Percentiles rank a stretch among this genome's conserved stretches.
Conservation (phyloP, 2,888 invertebrate species). For the Neoascia interrupta region DNA sequence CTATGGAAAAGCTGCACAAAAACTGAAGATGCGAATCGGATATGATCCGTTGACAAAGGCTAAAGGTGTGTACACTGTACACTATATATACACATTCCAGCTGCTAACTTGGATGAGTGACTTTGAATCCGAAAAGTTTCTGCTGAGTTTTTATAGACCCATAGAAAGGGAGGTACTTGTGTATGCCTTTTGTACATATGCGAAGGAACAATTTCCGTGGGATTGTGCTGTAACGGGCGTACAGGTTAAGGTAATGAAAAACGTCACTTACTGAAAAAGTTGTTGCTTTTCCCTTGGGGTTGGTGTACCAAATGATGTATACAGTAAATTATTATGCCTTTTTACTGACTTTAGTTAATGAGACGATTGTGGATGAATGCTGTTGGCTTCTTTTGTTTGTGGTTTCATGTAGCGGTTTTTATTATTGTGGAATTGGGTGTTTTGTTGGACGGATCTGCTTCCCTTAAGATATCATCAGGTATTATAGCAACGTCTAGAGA, state of each 20-base stretch:
- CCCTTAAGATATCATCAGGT: neutral
- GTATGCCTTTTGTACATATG: too few relatives aligned
- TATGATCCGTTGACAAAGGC: slow-evolving; percentile 36
- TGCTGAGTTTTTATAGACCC: slow-evolving; percentile 17
- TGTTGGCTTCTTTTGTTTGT: neutral
- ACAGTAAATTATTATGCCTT: slow-evolving; percentile 31
- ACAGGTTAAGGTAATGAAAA: slow-evolving; percentile 38
- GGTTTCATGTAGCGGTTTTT: neutral
- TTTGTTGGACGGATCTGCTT: neutral
- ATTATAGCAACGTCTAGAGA: neutral
- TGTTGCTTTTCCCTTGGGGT: slow-evolving; percentile 18
- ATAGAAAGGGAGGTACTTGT: slow-evolving; percentile 15
- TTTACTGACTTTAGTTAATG: slow-evolving; percentile 28
- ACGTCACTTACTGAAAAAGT: slow-evolving; percentile 29
- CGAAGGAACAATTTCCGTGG: slow-evolving; percentile 41
- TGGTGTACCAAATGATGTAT: slow-evolving; percentile 33
- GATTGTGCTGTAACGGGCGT: slow-evolving; percentile 27
- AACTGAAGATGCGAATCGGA: slow-evolving; percentile 53
- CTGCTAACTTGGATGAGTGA: slow-evolving; percentile 38
- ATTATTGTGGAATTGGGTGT: too few relatives aligned
- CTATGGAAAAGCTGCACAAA: slow-evolving; percentile 10
- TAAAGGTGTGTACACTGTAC: too few relatives aligned
- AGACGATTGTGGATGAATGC: slow-evolving; percentile 24
- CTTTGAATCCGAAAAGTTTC: slow-evolving; percentile 44
- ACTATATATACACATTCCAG: slow-evolving; percentile 22